phyloP scores from a whole-genome alignment of 2,888 invertebrate genomes.

The Chouioia cunea region DNA sequence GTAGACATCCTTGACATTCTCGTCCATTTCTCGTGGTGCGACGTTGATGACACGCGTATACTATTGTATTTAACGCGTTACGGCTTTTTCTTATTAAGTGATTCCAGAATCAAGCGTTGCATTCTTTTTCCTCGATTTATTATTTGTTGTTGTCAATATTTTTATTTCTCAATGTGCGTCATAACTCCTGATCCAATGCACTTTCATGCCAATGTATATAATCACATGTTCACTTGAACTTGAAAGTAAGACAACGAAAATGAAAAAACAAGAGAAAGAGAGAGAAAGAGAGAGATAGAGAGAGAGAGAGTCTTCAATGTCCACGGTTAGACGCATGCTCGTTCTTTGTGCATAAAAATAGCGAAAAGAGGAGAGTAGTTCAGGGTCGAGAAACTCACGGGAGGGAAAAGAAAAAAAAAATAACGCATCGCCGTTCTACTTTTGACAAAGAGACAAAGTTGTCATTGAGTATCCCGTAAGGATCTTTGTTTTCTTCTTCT shows the following conservation, averaged over 20 bases:
- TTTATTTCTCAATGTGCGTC: too few species aligned
- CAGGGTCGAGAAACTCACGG: conserved; percentile 44
- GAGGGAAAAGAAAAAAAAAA: neutral
- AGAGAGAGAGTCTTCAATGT: neutral
- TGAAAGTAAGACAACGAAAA: conserved; percentile 6
- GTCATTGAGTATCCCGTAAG: neutral
- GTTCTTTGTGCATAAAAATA: conserved; percentile 18
- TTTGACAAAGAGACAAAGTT: conserved; percentile 1
- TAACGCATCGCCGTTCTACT: conserved; percentile 19
- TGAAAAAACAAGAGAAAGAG: neutral
- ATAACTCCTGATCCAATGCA: too few species aligned
- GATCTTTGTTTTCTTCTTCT: neutral
- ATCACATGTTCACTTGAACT: too few species aligned
- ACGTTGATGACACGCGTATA: conserved; percentile 3
- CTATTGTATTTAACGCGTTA: conserved; percentile 32
- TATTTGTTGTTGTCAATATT: too few species aligned
- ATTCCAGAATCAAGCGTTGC: too few species aligned
- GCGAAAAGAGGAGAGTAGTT: conserved; percentile 22
- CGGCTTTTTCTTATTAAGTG: neutral
- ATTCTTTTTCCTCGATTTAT: too few species aligned
- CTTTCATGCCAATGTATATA: too few species aligned
- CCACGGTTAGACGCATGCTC: neutral
- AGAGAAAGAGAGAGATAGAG: neutral
- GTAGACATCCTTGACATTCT: conserved; percentile 51
- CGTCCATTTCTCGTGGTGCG: conserved; percentile 33